Percentiles rank a stretch among this genome's conserved stretches.
Conservation (phyloP, 1,140 invertebrate species). For the Aphidius gifuensis region DNA sequence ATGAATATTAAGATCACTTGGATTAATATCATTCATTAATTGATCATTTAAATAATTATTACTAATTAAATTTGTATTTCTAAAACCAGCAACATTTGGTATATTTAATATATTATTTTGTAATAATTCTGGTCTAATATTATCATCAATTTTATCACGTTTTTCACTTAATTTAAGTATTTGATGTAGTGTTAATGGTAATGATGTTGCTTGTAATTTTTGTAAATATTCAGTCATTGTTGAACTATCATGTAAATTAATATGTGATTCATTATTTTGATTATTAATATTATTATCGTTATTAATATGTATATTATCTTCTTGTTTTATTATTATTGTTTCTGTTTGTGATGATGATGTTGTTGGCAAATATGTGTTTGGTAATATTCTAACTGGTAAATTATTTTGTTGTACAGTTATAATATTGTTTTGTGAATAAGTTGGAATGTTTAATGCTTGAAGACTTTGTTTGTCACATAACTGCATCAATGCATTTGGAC, state of each 20-base stretch:
- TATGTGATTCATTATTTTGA: slow-evolving; percentile 33
- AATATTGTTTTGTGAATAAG: slow-evolving; percentile 45
- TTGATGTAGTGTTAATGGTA: slow-evolving; percentile 51
- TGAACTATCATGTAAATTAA: slow-evolving; percentile 40
- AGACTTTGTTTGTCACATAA: slow-evolving; percentile 48
- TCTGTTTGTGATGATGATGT: slow-evolving; percentile 34
- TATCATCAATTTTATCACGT: slow-evolving; percentile 43
- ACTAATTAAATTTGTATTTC: slow-evolving; percentile 42
- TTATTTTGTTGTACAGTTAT: slow-evolving; percentile 42
- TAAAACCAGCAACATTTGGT: slow-evolving; percentile 47
- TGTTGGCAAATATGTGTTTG: slow-evolving; percentile 40
- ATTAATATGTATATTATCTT: slow-evolving; percentile 23
- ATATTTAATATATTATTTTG: slow-evolving; percentile 53
- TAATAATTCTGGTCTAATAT: slow-evolving; percentile 41
- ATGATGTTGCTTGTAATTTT: slow-evolving; percentile 47
- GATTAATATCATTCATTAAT: slow-evolving; percentile 42
- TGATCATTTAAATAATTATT: slow-evolving; percentile 44
- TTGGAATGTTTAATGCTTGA: slow-evolving; percentile 51
- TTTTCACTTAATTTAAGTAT: slow-evolving; percentile 48
- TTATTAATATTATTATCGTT: slow-evolving; percentile 14
- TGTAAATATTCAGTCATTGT: slow-evolving; percentile 52
- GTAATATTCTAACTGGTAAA: slow-evolving; percentile 45
- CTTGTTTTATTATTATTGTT: slow-evolving; percentile 30
- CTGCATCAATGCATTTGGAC: slow-evolving; percentile 46
- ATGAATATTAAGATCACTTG: slow-evolving; percentile 45